phyloP scores from a whole-genome alignment of 2,888 invertebrate genomes.

The Anarsia innoxiella region DNA sequence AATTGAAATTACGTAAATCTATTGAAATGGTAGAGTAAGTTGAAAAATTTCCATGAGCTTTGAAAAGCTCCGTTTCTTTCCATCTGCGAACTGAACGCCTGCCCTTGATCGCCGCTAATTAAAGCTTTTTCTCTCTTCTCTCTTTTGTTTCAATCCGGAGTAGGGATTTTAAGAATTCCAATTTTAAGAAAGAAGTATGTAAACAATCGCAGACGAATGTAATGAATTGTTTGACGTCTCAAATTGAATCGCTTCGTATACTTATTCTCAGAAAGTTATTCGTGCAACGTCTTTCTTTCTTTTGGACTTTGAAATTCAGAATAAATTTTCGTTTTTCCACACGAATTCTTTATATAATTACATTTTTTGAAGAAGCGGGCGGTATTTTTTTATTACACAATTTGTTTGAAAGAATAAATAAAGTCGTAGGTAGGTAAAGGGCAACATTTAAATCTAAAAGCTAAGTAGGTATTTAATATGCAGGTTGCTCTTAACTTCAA shows the following conservation, averaged over 20 bases:
- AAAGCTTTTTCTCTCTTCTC: constrained; percentile 28
- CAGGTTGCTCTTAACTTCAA: no score
- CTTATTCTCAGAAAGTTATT: constrained; percentile 9
- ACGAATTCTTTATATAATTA: constrained; percentile 7
- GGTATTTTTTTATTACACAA: no score
- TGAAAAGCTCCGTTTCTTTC: no score
- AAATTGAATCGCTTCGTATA: constrained; percentile 15
- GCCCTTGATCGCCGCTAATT: constrained; percentile 5
- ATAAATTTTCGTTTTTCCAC: constrained; percentile 12
- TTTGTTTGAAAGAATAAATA: no score
- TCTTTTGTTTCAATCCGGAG: constrained; percentile 31
- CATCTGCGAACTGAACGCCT: no score
- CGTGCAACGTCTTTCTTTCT: constrained; percentile 9
- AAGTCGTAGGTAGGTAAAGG: no score
- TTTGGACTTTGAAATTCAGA: constrained; percentile 2
- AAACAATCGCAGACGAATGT: constrained; percentile 26
- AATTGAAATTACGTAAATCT: no score
- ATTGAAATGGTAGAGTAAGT: no score
- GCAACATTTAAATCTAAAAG: no score
- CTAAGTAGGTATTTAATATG: no score
- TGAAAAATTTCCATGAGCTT: no score
- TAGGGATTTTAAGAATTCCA: constrained; percentile 37
- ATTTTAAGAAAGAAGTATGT: constrained; percentile 23
- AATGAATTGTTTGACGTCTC: constrained; percentile 23
- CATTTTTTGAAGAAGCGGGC: constrained; percentile 7